phyloP scores from a whole-genome alignment of 2,113 vertebrate genomes.

The Colaptes auratus region DNA sequence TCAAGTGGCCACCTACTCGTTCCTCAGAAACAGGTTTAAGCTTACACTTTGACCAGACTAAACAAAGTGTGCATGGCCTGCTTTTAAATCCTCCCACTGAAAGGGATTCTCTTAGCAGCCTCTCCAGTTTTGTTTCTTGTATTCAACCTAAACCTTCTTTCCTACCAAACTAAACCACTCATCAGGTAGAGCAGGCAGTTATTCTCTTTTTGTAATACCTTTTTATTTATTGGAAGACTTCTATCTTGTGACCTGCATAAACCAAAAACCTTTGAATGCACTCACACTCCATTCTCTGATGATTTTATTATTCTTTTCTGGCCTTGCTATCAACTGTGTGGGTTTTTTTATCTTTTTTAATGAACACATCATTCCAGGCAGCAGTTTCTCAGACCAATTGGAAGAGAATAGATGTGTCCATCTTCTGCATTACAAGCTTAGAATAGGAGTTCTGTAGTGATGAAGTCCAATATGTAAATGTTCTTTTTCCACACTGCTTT shows the following conservation, averaged over 20 bases:
- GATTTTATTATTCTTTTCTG: not conserved
- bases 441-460: not conserved
- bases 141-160: not conserved
- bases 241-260: not conserved
- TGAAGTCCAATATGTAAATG: not conserved
- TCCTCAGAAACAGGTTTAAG: not conserved
- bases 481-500: not conserved
- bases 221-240: not conserved
- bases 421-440: not conserved
- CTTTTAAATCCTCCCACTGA: not conserved
- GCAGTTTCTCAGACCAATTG: not conserved
- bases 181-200: not conserved
- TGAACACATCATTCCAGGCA: not conserved
- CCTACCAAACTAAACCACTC: not conserved
- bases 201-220: not conserved
- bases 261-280: not conserved
- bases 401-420: not conserved
- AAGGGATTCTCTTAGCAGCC: not conserved
- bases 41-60: not conserved
- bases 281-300: not conserved
- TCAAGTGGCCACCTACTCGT: not conserved
- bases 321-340: not conserved
- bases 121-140: not conserved
- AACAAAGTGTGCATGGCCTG: not conserved
- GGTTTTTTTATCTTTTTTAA: not conserved